Evolutionary conservation across 2,113 vertebrate genomes (phyloP), one percentile per base, ranked within the genome.

Genomic region (Struthidea cinerea): DNA sequence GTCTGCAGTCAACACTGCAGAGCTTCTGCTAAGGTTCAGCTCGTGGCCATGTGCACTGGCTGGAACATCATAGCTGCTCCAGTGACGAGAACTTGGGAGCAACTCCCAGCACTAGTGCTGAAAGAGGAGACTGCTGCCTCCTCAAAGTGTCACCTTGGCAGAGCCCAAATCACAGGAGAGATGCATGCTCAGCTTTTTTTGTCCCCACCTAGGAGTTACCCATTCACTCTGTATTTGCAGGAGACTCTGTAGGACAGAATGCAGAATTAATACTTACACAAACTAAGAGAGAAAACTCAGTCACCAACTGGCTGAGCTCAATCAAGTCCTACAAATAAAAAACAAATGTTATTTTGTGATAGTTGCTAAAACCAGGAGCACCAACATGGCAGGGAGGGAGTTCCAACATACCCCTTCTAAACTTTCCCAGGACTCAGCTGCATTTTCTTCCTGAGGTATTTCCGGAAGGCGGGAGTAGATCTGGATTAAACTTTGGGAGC

Each of bases 341-440:
- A 91, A 7, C 53, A 50, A 61, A 71, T 10, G 19, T 85, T 37
- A 41, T 26, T 94, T 89, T 49, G 78, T 91, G 78, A 32, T 30
- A 63, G 26, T 7, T 95, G 55, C 69, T 70, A 64, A 89, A 93
- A 84, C 4, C 27, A 89, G 20, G 18, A 84, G 71, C 53, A 76
- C 19, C 24, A 16, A 16, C 0, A 1, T 19, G 32, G 41, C 37
- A 61, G 46, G 30, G 53, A 56, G 30, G 61, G 57, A 68, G 39
- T 75, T 91, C 50, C 61, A 90, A 96, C 96, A 46, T 97, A 99
- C 99, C 98, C 97, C 98, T 97, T 99, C 99, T 89, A 99, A 97
- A 55, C 86, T 97, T 80, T 99, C 99, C 99, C 99, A 99, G 70
- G 99, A 99, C 95, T 99, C 99, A 0, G 98, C 98, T 44, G 99